Evolutionary conservation across 2,797 vertebrate genomes (phyloP), one percentile per base, ranked within the genome.

Genomic region (Lacerta bilineata): DNA sequence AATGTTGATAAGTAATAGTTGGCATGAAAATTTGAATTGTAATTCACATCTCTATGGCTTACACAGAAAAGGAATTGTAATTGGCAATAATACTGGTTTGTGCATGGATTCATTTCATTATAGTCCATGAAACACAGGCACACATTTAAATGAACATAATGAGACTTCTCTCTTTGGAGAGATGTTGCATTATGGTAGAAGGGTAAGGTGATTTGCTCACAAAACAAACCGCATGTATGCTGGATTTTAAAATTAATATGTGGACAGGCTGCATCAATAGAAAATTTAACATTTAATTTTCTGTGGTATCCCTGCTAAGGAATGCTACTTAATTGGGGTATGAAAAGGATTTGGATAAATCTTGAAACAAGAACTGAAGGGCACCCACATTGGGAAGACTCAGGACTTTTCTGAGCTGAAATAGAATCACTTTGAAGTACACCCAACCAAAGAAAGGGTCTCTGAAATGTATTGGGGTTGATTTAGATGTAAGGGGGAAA

Each of bases 51-150:
- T 95, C 84, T 77, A 89, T 90, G 69, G 41, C 87, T 93, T 93
- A 81, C 81, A 46, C 68, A 91, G 83, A 92, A 93, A 82, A 90
- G 74, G 84, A 94, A 89, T 80, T 80, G 69, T 89, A 89, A 89
- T 85, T 81, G 69, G 43, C 41, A 89, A 85, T 85, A 80, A 89
- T 89, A 75, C 41, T 81, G 59, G 39, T 76, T 84, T 76, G 59
- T 25, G 27, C 72, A 88, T 87, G 15, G 93, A 94, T 93, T 94
- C 23, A 92, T 91, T 95, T 94, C 93, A 85, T 85, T 89, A 85
- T 9, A 76, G 55, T 41, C 41, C 4, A 43, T 23, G 71, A 75
- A 85, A 76, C 41, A 85, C 25, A 85, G 71, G 79, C 59, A 43
- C 18, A 39, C 59, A 80, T 85, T 64, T 80, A 50, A 61, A 75